Conservation (phyloP, 1,140 invertebrate species). For the Polypedilum pembai region DNA sequence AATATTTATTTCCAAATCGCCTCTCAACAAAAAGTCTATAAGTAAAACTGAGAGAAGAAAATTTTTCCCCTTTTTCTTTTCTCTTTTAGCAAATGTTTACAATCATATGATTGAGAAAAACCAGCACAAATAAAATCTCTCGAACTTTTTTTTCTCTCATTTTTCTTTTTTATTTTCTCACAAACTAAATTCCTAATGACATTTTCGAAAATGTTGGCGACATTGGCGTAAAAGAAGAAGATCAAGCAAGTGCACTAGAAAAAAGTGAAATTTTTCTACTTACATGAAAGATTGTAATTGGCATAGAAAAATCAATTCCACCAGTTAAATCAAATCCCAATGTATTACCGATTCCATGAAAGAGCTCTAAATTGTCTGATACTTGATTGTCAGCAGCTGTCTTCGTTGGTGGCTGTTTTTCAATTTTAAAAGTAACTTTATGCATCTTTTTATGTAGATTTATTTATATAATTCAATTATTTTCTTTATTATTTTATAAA, state of each 20-base stretch:
- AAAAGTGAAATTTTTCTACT: slow-evolving; percentile 34
- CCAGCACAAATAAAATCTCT: not conserved
- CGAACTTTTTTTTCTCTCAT: not conserved
- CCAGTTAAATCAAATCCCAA: slow-evolving; percentile 73
- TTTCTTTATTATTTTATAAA: not conserved
- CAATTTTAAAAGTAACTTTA: not conserved
- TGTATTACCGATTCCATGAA: slow-evolving; percentile 20
- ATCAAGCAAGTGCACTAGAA: slow-evolving; percentile 3
- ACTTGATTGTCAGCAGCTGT: not conserved
- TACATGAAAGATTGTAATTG: slow-evolving; percentile 73
- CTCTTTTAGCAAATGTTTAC: not conserved
- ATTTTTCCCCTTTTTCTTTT: not conserved
- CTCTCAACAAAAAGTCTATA: not conserved
- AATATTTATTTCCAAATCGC: no score
- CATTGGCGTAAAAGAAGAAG: slow-evolving; percentile 10
- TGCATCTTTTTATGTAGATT: not conserved
- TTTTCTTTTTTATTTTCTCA: no score
- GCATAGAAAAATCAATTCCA: slow-evolving; percentile 70
- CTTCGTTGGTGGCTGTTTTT: not conserved
- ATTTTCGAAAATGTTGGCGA: not conserved
- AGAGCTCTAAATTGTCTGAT: not conserved
- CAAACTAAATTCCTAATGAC: slow-evolving; percentile 5
- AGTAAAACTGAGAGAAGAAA: not conserved
- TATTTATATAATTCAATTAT: not conserved
- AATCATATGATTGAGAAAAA: slow-evolving; percentile 5